These are phyloP conservation scores for Thunnus thynnus DNA, from an alignment of 2,113 vertebrate genomes.

Conservation along the genomic window DNA sequence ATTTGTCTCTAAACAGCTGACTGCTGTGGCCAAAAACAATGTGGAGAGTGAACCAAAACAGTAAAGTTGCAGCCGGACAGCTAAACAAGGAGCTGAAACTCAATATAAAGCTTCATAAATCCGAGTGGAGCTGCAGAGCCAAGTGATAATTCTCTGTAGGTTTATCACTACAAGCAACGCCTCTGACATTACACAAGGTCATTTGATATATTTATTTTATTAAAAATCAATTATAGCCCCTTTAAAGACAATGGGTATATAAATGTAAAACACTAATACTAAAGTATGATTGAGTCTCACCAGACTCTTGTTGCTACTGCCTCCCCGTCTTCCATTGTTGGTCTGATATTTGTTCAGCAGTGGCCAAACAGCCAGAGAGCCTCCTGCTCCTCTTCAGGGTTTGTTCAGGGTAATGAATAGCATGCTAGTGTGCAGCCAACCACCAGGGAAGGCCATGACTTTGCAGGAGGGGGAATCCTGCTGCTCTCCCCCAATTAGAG, in stretches of 20 bases:
- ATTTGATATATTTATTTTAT: neutral
- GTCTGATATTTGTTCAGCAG: slow-evolving; percentile 16
- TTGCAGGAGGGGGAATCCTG: slow-evolving; percentile 45
- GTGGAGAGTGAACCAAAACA: too few relatives aligned
- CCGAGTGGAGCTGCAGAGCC: too few relatives aligned
- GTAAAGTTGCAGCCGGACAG: too few relatives aligned
- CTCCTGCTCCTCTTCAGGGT: neutral
- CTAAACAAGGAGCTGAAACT: too few relatives aligned
- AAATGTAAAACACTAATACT: neutral
- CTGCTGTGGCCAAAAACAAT: too few relatives aligned
- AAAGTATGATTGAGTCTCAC: neutral
- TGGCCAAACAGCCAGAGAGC: neutral
- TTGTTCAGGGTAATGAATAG: slow-evolving; percentile 24
- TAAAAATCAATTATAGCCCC: neutral
- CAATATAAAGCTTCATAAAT: too few relatives aligned
- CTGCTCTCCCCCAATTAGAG: slow-evolving; percentile 53
- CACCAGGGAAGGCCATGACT: slow-evolving; percentile 45
- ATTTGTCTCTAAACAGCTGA: too few relatives aligned
- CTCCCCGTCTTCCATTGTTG: neutral
- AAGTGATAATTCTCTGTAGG: too few relatives aligned
- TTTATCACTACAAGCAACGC: too few relatives aligned
- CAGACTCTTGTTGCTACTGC: neutral
- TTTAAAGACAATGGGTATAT: neutral
- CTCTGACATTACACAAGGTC: too few relatives aligned
- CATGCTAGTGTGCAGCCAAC: slow-evolving; percentile 17